Conservation (phyloP, 2,113 vertebrate genomes). For the Epinephelus cyanopodus region DNA sequence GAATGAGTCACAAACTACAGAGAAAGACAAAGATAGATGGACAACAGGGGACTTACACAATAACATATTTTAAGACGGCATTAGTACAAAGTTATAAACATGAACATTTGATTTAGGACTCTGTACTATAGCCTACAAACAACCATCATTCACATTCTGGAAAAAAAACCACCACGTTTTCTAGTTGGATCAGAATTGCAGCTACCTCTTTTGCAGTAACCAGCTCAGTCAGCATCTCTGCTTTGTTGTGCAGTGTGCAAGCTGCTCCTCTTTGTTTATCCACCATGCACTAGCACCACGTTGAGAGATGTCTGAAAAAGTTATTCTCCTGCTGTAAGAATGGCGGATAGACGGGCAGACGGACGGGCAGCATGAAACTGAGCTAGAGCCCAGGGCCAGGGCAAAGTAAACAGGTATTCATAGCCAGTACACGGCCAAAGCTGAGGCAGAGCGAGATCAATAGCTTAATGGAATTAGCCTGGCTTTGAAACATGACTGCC, state of each 20-base stretch:
- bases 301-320: conserved; percentile 64
- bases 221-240: conserved; percentile 46
- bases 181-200: conserved; percentile 16
- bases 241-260: conserved; percentile 38
- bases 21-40: conserved; percentile 43
- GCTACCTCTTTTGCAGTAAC: conserved; percentile 29
- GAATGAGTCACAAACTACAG: conserved; percentile 52
- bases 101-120: conserved; percentile 25
- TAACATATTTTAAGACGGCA: conserved; percentile 23
- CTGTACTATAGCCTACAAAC: conserved; percentile 11
- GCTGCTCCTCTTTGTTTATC: conserved; percentile 71
- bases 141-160: conserved; percentile 14
- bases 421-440: conserved; percentile 65
- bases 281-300: conserved; percentile 43
- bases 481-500: conserved; percentile 86
- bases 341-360: conserved; percentile 39
- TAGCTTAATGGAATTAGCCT: conserved; percentile 88
- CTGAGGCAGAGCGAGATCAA: conserved; percentile 80
- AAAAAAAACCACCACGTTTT: background rate
- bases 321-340: conserved; percentile 62
- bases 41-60: conserved; percentile 32
- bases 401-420: conserved; percentile 77
- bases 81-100: conserved; percentile 21
- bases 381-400: conserved; percentile 55
- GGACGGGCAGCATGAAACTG: conserved; percentile 54